Evolutionary conservation across 2,888 invertebrate species (phyloP).

Genomic region (Syrphus vitripennis): DNA sequence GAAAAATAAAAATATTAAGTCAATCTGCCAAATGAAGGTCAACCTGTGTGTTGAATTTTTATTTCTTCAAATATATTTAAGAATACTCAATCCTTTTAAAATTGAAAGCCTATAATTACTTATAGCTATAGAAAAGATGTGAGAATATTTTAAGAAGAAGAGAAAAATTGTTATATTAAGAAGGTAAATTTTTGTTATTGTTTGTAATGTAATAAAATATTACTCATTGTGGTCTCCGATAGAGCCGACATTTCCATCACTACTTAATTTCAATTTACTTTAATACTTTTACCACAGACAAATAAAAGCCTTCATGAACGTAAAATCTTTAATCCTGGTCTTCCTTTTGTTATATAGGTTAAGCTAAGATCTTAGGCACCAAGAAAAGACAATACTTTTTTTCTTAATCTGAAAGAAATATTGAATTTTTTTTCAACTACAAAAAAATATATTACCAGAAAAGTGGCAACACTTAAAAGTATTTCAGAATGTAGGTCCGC

Average conservation of each 20-base stretch:
- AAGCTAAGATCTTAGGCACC: too few species aligned
- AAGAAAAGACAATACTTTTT: too few species aligned
- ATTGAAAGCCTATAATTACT: constrained; percentile 23
- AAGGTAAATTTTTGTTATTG: not conserved
- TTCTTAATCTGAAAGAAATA: too few species aligned
- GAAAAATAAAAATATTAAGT: constrained; percentile 7
- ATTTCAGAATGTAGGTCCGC: too few species aligned
- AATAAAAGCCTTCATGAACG: too few species aligned
- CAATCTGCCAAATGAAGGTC: not conserved
- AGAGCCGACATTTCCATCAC: not conserved
- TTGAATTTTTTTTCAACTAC: too few species aligned
- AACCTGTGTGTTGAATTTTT: constrained; percentile 13
- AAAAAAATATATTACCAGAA: too few species aligned
- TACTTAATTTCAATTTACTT: not conserved
- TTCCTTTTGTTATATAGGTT: too few species aligned
- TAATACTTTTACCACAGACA: too few species aligned
- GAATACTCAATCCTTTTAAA: not conserved
- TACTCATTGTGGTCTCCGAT: not conserved
- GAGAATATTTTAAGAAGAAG: not conserved
- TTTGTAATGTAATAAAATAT: too few species aligned
- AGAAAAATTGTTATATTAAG: not conserved
- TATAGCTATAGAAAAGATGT: constrained; percentile 5
- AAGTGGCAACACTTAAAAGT: too few species aligned
- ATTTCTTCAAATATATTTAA: not conserved
- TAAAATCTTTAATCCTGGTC: too few species aligned